Evolutionary conservation across 1,140 invertebrate genomes (phyloP).

Genomic region (Leptinotarsa undecemlineata): DNA sequence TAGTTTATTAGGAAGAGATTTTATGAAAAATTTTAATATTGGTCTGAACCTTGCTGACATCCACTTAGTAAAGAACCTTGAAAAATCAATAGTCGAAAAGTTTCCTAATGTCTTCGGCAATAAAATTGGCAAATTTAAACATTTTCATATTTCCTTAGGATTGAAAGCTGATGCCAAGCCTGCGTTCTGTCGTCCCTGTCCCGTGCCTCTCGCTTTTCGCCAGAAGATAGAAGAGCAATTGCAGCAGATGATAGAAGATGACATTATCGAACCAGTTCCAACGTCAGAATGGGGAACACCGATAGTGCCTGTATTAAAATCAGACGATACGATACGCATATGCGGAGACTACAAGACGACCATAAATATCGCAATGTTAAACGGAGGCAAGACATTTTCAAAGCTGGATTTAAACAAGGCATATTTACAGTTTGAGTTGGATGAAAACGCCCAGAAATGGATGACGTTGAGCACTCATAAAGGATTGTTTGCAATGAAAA

Average conservation of each 20-base stretch:
- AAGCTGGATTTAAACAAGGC: not conserved
- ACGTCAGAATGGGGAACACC: conserved; percentile 22
- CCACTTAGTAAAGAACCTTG: too few species aligned
- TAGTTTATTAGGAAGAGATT: conserved; percentile 15
- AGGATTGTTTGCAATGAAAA: not conserved
- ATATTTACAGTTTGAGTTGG: not conserved
- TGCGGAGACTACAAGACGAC: conserved; percentile 51
- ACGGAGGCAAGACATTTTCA: conserved; percentile 28
- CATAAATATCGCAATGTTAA: conserved; percentile 33
- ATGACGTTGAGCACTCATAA: not conserved
- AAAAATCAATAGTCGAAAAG: not conserved
- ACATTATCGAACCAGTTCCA: conserved; percentile 10
- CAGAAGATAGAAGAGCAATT: conserved; percentile 30
- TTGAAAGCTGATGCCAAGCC: conserved; percentile 11
- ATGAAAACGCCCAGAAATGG: not conserved
- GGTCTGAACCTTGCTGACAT: not conserved
- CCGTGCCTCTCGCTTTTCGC: conserved; percentile 23
- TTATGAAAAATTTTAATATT: conserved; percentile 2
- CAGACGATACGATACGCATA: conserved; percentile 46
- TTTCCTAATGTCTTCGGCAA: not conserved
- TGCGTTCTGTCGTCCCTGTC: conserved; percentile 19
- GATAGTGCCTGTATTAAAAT: conserved; percentile 25
- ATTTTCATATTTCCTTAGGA: not conserved
- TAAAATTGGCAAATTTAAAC: not conserved
- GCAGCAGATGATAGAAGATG: conserved; percentile 7